Evolutionary conservation across 2,888 invertebrate genomes (phyloP).

Genomic region (Myathropa florea): DNA sequence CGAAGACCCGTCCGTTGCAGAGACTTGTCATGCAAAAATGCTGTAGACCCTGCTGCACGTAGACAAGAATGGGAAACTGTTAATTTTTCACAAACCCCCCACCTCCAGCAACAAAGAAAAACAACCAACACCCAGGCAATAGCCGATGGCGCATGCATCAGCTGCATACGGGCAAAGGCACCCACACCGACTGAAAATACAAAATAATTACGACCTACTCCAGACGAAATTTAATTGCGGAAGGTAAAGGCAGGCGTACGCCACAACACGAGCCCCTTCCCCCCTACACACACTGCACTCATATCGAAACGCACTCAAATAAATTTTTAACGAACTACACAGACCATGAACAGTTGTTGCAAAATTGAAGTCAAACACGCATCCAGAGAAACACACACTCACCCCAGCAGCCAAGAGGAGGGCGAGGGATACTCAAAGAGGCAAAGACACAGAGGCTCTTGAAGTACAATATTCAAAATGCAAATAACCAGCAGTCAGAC

Average conservation of each 20-base stretch:
- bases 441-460: neutral
- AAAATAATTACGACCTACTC: conserved; percentile 70
- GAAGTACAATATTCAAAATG: conserved; percentile 55
- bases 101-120: neutral
- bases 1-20: neutral
- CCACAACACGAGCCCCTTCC: neutral
- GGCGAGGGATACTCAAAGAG: neutral
- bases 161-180: conserved; percentile 60
- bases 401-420: neutral
- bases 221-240: conserved; percentile 65
- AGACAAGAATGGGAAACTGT: neutral
- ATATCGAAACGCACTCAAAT: conserved; percentile 41
- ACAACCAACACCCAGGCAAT: neutral
- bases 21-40: too few relatives aligned
- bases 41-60: neutral
- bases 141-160: conserved; percentile 6
- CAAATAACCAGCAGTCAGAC: conserved; percentile 42
- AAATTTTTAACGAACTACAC: conserved; percentile 58
- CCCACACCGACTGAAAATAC: conserved; percentile 54
- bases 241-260: conserved; percentile 55
- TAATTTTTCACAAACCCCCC: neutral
- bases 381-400: conserved; percentile 13
- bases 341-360: conserved; percentile 26
- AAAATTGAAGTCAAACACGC: conserved; percentile 64
- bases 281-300: neutral